phyloP scores from a whole-genome alignment of 2,113 vertebrate species.

The Oophaga pumilio region DNA sequence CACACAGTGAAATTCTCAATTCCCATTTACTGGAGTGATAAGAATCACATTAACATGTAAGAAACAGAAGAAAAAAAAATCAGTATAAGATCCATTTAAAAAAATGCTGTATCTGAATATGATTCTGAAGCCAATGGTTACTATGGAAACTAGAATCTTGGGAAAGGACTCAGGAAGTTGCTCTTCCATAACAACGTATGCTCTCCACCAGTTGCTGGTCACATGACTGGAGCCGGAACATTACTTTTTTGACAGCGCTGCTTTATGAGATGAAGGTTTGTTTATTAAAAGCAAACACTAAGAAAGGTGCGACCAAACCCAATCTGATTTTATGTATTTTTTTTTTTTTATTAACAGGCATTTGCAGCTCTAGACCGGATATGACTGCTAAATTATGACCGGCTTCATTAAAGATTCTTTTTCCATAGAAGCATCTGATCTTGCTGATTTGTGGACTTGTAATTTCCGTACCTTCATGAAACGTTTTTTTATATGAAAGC shows the following conservation, averaged over 20 bases:
- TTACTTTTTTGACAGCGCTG: conserved; percentile 23
- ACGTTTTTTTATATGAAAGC: not conserved
- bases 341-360: conserved; percentile 34
- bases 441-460: conserved; percentile 19
- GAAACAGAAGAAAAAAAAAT: not conserved
- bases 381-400: conserved; percentile 33
- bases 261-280: conserved; percentile 1
- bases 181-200: not conserved
- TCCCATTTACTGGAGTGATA: not conserved
- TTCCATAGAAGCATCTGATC: conserved; percentile 6
- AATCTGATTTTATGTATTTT: conserved; percentile 32
- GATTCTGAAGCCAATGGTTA: not conserved
- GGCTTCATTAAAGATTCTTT: conserved; percentile 39
- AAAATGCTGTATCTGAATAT: not conserved
- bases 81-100: conserved; percentile 11
- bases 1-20: not conserved
- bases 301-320: not conserved
- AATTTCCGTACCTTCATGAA: conserved; percentile 33
- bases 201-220: not conserved
- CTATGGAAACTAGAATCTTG: conserved; percentile 24
- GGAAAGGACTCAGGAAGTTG: conserved; percentile 42
- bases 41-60: not conserved
- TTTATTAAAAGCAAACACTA: conserved; percentile 36
- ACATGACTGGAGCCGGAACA: conserved; percentile 2
- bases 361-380: conserved; percentile 27